Evolutionary conservation across 2,113 vertebrate genomes (phyloP).

Genomic region (Ceyx cyanopectus): DNA sequence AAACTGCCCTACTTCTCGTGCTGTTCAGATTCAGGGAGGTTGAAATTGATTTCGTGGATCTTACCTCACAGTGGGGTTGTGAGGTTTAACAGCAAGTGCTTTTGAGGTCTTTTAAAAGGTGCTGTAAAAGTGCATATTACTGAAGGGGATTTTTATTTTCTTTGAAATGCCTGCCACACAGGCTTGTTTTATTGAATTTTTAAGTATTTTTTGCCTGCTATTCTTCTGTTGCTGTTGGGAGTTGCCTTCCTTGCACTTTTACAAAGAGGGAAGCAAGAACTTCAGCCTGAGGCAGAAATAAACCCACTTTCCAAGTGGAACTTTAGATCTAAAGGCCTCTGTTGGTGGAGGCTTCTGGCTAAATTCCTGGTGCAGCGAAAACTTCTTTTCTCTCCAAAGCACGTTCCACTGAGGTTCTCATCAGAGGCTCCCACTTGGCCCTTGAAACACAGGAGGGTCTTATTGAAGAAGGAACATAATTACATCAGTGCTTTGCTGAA

Average conservation of each 20-base stretch:
- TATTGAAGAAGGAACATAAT: background rate
- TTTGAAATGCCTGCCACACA: slow-evolving; percentile 29
- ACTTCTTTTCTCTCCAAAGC: background rate
- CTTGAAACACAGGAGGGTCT: background rate
- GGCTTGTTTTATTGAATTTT: background rate
- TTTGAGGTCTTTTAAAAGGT: slow-evolving; percentile 41
- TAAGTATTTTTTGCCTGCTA: background rate
- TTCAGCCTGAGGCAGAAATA: background rate
- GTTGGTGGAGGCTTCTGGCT: background rate
- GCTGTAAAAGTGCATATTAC: slow-evolving; percentile 61
- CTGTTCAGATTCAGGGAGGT: background rate
- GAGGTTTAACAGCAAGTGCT: slow-evolving; percentile 7
- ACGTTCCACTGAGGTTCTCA: background rate
- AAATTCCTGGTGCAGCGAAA: background rate
- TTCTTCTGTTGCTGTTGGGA: slow-evolving; percentile 1
- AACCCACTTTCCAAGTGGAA: background rate
- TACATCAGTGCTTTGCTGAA: slow-evolving; percentile 7
- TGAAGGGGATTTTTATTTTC: slow-evolving; percentile 36
- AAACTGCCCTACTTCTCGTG: background rate
- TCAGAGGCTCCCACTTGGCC: background rate
- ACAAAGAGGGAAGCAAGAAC: background rate
- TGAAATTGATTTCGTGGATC: background rate
- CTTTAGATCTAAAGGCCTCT: background rate
- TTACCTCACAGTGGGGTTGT: slow-evolving; percentile 10
- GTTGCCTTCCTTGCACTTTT: slow-evolving; percentile 7